These are phyloP conservation scores for Acanthococcus lagerstroemiae DNA, from an alignment of 2,888 invertebrate species.

Conservation along the genomic window DNA sequence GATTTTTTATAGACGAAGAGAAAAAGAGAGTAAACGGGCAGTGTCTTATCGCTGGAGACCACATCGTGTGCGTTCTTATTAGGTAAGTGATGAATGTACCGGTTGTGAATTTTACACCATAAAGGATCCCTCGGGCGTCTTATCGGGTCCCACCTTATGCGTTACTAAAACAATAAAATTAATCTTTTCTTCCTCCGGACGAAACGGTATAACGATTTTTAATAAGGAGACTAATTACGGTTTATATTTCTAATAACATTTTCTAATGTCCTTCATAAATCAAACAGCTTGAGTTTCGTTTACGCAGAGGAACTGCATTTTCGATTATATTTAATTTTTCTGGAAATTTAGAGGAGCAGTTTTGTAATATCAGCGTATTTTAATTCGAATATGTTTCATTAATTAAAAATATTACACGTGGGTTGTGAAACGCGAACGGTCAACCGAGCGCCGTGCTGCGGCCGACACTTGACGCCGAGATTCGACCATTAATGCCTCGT, in stretches of 20 bases:
- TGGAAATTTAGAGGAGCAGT: not conserved
- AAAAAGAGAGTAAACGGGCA: conserved; percentile 14
- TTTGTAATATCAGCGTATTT: not conserved
- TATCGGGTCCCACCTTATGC: conserved; percentile 30
- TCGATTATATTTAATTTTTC: conserved; percentile 14
- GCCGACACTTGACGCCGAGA: too few relatives aligned
- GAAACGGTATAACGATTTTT: conserved; percentile 28
- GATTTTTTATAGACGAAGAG: conserved; percentile 20
- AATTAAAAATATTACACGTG: not conserved
- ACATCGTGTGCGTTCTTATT: conserved; percentile 30
- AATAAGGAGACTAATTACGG: conserved; percentile 31
- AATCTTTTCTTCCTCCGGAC: conserved; percentile 26
- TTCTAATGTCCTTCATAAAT: conserved; percentile 31
- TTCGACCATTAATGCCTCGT: too few relatives aligned
- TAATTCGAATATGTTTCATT: not conserved
- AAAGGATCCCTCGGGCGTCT: conserved; percentile 24
- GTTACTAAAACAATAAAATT: conserved; percentile 30
- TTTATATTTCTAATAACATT: conserved; percentile 30
- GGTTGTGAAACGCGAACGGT: not conserved
- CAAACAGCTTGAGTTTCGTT: conserved; percentile 30
- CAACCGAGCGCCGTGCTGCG: too few relatives aligned
- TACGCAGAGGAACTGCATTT: not conserved
- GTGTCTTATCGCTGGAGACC: conserved; percentile 24
- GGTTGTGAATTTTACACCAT: conserved; percentile 30
- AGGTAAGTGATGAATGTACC: conserved; percentile 29